These are phyloP conservation scores for Chironomus riparius DNA, from an alignment of 2,888 invertebrate genomes.

Conservation along the genomic window DNA sequence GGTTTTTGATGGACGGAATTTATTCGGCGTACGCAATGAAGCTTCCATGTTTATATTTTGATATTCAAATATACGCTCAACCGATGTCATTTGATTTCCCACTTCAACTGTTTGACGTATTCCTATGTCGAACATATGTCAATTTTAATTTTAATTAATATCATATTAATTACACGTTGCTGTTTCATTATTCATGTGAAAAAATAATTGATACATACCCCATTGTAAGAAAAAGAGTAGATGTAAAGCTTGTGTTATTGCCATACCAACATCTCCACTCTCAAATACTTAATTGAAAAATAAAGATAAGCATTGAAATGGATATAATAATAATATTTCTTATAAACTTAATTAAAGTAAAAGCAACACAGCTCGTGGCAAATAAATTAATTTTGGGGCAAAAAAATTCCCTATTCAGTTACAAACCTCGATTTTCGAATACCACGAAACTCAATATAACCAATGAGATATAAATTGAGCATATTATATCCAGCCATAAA, in stretches of 20 bases:
- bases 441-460: slow-evolving; percentile 53
- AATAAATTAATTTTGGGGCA: neutral
- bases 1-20: slow-evolving; percentile 33
- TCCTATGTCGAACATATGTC: slow-evolving; percentile 37
- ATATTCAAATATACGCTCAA: slow-evolving; percentile 67
- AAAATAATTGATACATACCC: slow-evolving; percentile 42
- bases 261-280: slow-evolving; percentile 46
- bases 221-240: slow-evolving; percentile 51
- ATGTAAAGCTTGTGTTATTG: slow-evolving; percentile 46
- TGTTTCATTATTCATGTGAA: too few relatives aligned
- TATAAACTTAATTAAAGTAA: too few relatives aligned
- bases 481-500: slow-evolving; percentile 55
- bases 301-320: neutral
- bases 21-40: slow-evolving; percentile 35
- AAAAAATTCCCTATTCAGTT: neutral
- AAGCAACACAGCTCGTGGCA: too few relatives aligned
- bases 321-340: neutral
- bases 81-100: slow-evolving; percentile 55
- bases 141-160: neutral
- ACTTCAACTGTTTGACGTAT: slow-evolving; percentile 66
- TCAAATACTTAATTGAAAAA: slow-evolving; percentile 31
- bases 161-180: neutral
- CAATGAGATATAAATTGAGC: slow-evolving; percentile 51
- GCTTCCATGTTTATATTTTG: slow-evolving; percentile 49
- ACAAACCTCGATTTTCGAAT: slow-evolving; percentile 28